A percentile compares a stretch with the other conserved stretches of the same genome.
Evolutionary conservation across 2,797 vertebrate species (phyloP).

Genomic region (Dermochelys coriacea): DNA sequence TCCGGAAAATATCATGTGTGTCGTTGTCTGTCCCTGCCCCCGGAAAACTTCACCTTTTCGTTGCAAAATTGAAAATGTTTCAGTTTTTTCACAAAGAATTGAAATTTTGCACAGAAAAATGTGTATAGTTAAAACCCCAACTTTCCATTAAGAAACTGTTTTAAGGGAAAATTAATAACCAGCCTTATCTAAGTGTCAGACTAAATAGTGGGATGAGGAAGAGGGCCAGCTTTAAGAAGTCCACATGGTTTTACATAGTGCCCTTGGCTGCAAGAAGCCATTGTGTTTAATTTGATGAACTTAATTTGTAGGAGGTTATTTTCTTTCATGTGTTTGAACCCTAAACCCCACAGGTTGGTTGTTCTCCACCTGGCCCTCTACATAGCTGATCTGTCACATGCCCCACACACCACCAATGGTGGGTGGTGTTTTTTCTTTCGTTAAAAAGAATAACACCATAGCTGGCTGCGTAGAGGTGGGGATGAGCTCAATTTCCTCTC

Average conservation of each 20-base stretch:
- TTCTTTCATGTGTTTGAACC: background rate
- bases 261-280: background rate
- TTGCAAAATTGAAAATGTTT: background rate
- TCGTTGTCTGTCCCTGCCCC: too few species aligned
- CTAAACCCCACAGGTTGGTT: background rate
- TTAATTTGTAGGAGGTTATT: background rate
- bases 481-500: background rate
- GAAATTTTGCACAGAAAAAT: background rate
- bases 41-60: background rate
- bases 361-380: background rate
- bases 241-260: background rate
- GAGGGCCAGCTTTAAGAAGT: background rate
- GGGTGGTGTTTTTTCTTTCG: background rate
- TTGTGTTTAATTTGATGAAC: background rate
- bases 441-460: background rate
- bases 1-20: background rate
- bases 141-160: background rate
- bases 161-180: background rate
- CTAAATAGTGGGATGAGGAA: background rate
- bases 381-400: background rate
- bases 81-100: background rate
- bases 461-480: too few species aligned
- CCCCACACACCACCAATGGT: fast-evolving
- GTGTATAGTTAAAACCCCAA: background rate
- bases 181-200: background rate